Base-by-base conservation (phyloP, 1,140 invertebrate species). In the Brachionus rubens region DNA sequence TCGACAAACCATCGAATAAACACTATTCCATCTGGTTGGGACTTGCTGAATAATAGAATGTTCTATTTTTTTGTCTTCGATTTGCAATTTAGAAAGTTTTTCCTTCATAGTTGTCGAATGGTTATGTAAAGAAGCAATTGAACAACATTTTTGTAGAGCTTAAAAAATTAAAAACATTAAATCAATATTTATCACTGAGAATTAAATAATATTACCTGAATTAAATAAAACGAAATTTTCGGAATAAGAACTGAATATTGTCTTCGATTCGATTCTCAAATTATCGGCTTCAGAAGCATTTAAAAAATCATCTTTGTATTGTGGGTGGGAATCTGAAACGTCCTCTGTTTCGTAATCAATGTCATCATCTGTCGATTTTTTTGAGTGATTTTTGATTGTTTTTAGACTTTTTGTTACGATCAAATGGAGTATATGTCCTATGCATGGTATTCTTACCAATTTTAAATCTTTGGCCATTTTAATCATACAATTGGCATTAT, bases 361-460 rank as follows among this genome's bases (percentile, higher is more conserved):
- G 3, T 36, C 33, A 36, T 36, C 9, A 9, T 36, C 9, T 36
- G 3, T 36, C n/a, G n/a, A n/a, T 36, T 36, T 9, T 14, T 16
- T 16, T 3, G 43, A 46, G 9, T 14, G 14, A 46, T 46, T 46
- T 46, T 16, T 19, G 26, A 54, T 54, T 30, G 21, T 67, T 67
- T 68, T 68, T 0, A 68, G 24, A 43, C 5, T 26, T 0, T 28
- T 48, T 14, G 21, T 16, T n/a, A 68, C 21, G 1, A 46, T n/a
- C 19, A 68, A 48, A 43, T 68, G 36, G 1, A 68, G 46, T 26
- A 68, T 68, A 43, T 68, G 36, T 16, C 36, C 65, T 0, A 68
- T n/a, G 10, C 67, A 72, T 33, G 30, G 1, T 56, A 56, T 56
- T 28, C 52, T 9, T 24, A 9, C 3, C 10, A 24, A 3, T 9